Base-by-base conservation (phyloP, 2,113 vertebrate genomes). In the Pomatostomus ruficeps region DNA sequence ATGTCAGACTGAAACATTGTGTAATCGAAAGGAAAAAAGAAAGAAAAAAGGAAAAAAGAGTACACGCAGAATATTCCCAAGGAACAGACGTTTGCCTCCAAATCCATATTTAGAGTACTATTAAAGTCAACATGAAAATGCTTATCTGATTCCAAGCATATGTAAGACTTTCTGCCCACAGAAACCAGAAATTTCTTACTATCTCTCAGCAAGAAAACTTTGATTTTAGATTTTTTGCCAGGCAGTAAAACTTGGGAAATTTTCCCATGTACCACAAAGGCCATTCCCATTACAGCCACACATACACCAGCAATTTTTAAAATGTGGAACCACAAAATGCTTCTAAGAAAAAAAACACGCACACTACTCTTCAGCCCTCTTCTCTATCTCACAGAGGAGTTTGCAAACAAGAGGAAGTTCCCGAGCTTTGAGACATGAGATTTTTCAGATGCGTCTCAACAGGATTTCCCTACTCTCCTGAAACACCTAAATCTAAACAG, bases 1-100 rank as follows among this genome's bases (percentile, higher is more conserved):
- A 81, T 89, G 91, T 61, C 93, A 96, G 97, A 95, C 89, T 78
- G 91, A 96, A 96, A 95, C 93, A 91, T 19, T 96, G 88, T 82
- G 91, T 63, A 95, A 95, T 35, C 2, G 1, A 91, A 79, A 14
- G 3, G 3, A 93, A 57, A 55, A 61, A 43, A 42, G 62, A 40
- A 51, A 49, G 7, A 18, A 63, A 63, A 70, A 31, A 26, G 10
- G 2, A 40, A 85, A 93, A 94, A 85, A 91, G 61, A 66, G 45
- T 35, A 48, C 57, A 84, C 28, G 93, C 26, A 89, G 74, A 93
- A 85, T 90, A 77, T 52, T 82, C 71, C 74, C 68, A 94, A 92
- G 85, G 24, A 94, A 94, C 61, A 92, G 89, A 92, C 38, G 91
- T 80, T 89, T 97, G 88, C 65, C 72, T 91, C 61, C 84, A 94